Conservation (phyloP, 1,140 invertebrate species). For the Chymomyza costata region DNA sequence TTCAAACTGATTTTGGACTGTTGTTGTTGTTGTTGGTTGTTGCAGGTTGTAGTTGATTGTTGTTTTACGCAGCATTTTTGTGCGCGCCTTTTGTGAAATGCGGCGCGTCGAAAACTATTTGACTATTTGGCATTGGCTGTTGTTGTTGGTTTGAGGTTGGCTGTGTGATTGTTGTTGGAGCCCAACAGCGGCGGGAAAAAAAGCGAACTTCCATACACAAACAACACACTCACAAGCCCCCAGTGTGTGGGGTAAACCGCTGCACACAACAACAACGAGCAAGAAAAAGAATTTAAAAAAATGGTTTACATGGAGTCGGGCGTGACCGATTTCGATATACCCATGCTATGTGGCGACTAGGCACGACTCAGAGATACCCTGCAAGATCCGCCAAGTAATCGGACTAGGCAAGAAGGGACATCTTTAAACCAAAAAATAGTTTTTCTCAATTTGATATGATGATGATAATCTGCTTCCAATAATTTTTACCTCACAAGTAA, state of each 20-base stretch:
- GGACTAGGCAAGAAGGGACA: no score
- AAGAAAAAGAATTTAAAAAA: no score
- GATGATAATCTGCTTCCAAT: no score
- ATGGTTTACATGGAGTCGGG: no score
- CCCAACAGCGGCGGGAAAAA: conserved; percentile 37
- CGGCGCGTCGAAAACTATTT: conserved; percentile 43
- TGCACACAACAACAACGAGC: not conserved
- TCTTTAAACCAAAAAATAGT: no score
- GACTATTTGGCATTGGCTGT: conserved; percentile 37
- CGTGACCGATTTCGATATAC: no score
- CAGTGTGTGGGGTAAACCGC: not conserved
- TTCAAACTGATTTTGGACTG: no score
- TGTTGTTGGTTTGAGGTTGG: conserved; percentile 29
- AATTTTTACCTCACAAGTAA: no score
- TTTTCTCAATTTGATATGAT: no score
- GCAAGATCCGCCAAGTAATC: no score
- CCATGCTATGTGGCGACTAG: no score
- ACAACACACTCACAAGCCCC: conserved; percentile 6
- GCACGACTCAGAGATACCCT: no score
- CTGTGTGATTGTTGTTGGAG: conserved; percentile 50
- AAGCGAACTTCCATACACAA: conserved; percentile 25
- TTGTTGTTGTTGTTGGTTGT: conserved; percentile 15
- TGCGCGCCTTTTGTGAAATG: conserved; percentile 38
- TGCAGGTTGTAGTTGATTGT: conserved; percentile 2
- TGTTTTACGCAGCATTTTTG: not conserved